Evolutionary conservation across 2,888 invertebrate species (phyloP), one percentile per base, ranked within the genome.

Genomic region (Amblyjoppa fuscipennis): DNA sequence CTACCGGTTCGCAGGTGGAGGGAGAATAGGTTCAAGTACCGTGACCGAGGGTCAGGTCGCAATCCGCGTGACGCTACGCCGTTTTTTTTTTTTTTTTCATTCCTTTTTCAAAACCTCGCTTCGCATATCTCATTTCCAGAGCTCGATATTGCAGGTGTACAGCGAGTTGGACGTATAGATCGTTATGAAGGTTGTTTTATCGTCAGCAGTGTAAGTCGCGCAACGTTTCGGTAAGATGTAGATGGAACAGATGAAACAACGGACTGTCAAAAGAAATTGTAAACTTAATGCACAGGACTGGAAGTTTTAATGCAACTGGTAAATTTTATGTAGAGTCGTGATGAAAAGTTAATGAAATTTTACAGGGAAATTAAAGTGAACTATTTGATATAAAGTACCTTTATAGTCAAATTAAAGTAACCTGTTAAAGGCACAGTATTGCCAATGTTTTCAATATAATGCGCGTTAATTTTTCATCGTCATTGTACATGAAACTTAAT

Each of bases 1-100:
- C 45, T 59, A 76, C 82, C 80, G 41, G 64, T 69, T 59, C 49
- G 79, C 84, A 81, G 83, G 80, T 86, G 87, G 81, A 53, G 82
- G 81, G 82, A 81, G 66, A 79, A 73, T 82, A 85, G 74, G 87
- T 73, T 87, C 90, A 88, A 85, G 80, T 84, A 89, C 87, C 90
- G 91, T 90, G 90, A 90, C 90, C 87, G 88, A 89, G 89, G 90
- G 89, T 88, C 88, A 87, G 87, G 85, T 84, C 84, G 80, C 82
- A 86, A 84, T 86, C 81, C 79, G 68, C 73, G 76, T 84, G 80
- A 81, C 83, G 80, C 76, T 76, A 82, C 84, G 86, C 71, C 76
- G 87, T 87, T 87, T 87, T 20, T 20, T 87, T 87, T 87, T 87
- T 20, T 20, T 87, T 86, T 88, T 78, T 85, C 13, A 38, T 74